Evolutionary conservation across 2,113 vertebrate species (phyloP).

Genomic region (Aviceda subcristata): DNA sequence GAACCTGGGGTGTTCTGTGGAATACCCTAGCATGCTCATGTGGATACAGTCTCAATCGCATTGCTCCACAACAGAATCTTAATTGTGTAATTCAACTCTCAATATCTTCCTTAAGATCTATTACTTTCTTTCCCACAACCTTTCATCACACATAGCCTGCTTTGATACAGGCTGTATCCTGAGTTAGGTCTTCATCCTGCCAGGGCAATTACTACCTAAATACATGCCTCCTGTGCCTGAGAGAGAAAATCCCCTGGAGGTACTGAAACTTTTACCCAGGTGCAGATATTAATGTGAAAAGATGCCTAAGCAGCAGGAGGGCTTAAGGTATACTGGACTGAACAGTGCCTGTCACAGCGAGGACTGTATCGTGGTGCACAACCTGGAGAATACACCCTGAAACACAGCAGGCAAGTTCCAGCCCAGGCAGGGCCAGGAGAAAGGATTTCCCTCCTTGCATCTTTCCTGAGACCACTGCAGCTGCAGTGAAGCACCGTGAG

Average conservation of each 20-base stretch:
- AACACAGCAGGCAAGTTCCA: background rate
- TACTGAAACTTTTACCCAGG: background rate
- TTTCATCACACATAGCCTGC: background rate
- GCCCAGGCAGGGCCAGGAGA: background rate
- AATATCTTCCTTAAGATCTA: background rate
- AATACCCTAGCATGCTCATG: background rate
- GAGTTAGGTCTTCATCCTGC: background rate
- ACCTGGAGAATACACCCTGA: background rate
- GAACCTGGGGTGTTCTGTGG: background rate
- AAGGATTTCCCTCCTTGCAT: background rate
- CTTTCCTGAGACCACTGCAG: background rate
- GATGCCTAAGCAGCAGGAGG: background rate
- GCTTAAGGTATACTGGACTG: background rate
- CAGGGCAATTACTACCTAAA: background rate
- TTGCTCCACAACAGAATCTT: background rate
- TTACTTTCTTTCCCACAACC: background rate
- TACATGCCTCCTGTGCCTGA: background rate
- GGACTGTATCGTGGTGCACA: background rate
- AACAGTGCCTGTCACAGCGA: background rate
- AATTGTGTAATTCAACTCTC: background rate
- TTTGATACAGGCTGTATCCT: background rate
- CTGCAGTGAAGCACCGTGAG: background rate
- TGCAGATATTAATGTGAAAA: background rate
- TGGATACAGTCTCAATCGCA: background rate
- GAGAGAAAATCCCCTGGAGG: background rate